Base-by-base conservation (phyloP, 2,113 vertebrate genomes). In the Ondatra zibethicus region DNA sequence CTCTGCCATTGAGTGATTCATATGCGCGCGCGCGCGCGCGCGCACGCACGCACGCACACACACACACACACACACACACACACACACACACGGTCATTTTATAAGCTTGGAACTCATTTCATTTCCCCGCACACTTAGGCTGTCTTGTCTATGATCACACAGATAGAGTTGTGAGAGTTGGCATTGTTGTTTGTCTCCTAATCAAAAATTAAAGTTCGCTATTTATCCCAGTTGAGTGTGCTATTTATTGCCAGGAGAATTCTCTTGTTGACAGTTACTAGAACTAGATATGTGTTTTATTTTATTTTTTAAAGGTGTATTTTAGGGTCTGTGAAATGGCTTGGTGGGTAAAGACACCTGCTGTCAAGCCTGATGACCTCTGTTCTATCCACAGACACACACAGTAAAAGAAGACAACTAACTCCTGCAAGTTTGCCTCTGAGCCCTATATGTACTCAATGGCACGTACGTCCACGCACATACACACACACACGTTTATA, bases 371-470 rank as follows among this genome's bases (percentile, higher is more conserved):
- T 7, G 9, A 13, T n/a, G 36, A 25, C 36, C 50, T 78, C 14
- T 78, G 29, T 9, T 78, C 47, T 33, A 19, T 33, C 45, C 47
- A 78, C 16, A 50, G 47, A 80, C 17, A 23, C 33, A n/a, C 33
- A 58, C 1, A 3, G 2, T 80, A 52, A 17, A 80, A 52, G 7
- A 36, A 55, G 33, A n/a, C 12, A 55, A 55, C 33, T 55, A 21
- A 50, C 31, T 29, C 5, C 17, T 80, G 4, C 33, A 80, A 55
- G 33, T 55, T 80, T 19, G 50, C 2, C 52, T n/a, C 19, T 81
- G 19, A 25, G 7, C 0, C 19, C 0, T 19, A 10, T 55, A n/a
- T 55, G 47, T 21, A 11, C 2, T 55, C 50, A n/a, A 5, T 12
- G 21, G 6, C 5, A n/a, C 21, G 10, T n/a, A 81, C 52, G 36